Evolutionary conservation across 2,113 vertebrate species (phyloP).

Genomic region (Andinoacara biseriatus): DNA sequence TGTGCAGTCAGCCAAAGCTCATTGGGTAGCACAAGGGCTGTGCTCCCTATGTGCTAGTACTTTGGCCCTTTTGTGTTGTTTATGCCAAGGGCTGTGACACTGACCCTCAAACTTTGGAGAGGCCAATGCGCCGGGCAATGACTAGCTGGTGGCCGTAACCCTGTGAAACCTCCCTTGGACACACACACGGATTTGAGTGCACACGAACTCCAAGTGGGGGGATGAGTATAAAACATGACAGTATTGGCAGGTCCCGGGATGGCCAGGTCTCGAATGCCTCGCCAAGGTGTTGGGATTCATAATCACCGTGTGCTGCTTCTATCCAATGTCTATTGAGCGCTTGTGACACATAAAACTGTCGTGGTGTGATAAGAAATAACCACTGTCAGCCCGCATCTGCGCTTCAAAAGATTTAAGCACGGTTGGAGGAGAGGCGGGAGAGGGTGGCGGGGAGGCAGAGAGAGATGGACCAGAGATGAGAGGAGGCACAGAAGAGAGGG

Average conservation of each 20-base stretch:
- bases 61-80: conserved; percentile 10
- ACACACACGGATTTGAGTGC: conserved; percentile 54
- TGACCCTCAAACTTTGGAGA: conserved; percentile 11
- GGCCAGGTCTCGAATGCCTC: conserved; percentile 51
- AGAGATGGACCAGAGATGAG: conserved; percentile 22
- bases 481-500: conserved; percentile 14
- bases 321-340: conserved; percentile 83
- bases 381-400: conserved; percentile 83
- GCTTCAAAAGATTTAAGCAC: conserved; percentile 82
- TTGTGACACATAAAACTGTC: conserved; percentile 87
- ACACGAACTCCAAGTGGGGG: conserved; percentile 43
- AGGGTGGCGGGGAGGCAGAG: background rate
- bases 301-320: conserved; percentile 79
- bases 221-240: conserved; percentile 81
- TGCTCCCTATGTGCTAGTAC: background rate
- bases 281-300: conserved; percentile 80
- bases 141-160: conserved; percentile 26
- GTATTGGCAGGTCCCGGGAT: conserved; percentile 78
- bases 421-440: conserved; percentile 21
- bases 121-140: background rate
- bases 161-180: background rate
- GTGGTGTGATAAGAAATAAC: conserved; percentile 85
- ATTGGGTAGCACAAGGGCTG: background rate
- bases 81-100: conserved; percentile 4
- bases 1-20: conserved; percentile 18